phyloP scores from a whole-genome alignment of 2,888 invertebrate genomes.

The Herminia tarsipennalis region DNA sequence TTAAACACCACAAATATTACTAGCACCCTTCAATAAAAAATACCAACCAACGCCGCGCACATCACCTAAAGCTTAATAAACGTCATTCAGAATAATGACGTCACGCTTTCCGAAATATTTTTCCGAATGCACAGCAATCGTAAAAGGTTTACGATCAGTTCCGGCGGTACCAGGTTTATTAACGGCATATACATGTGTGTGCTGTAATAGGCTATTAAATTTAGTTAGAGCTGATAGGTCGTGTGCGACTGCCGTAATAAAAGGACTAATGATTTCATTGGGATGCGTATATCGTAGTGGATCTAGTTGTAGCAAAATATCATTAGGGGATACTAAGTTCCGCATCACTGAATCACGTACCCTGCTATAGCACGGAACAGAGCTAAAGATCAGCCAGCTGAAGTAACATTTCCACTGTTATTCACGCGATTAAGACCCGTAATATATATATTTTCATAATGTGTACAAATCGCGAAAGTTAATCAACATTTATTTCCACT shows the following conservation, averaged over 20 bases:
- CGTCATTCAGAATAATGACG: slow-evolving; percentile 62
- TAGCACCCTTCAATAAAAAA: slow-evolving; percentile 1
- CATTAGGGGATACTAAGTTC: too few relatives aligned
- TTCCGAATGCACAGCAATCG: slow-evolving; percentile 76
- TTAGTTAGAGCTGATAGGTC: slow-evolving; percentile 45
- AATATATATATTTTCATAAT: too few relatives aligned
- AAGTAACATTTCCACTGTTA: too few relatives aligned
- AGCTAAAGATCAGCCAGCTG: too few relatives aligned
- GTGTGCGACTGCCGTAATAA: slow-evolving; percentile 25
- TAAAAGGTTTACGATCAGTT: slow-evolving; percentile 77
- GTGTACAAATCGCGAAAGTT: too few relatives aligned
- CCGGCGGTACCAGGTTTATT: slow-evolving; percentile 64
- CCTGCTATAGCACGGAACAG: too few relatives aligned
- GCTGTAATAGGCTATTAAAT: slow-evolving; percentile 53
- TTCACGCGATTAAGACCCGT: too few relatives aligned
- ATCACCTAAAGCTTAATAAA: slow-evolving; percentile 51
- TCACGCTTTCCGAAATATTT: slow-evolving; percentile 75
- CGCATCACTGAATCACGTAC: too few relatives aligned
- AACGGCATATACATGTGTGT: slow-evolving; percentile 58
- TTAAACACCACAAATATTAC: not conserved
- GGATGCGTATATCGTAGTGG: slow-evolving; percentile 16
- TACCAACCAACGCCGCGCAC: slow-evolving; percentile 22
- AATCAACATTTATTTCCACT: too few relatives aligned
- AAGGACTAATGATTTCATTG: slow-evolving; percentile 48
- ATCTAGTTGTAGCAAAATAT: not conserved